These are phyloP conservation scores for Pogona vitticeps DNA, from an alignment of 2,113 vertebrate genomes.

Conservation along the genomic window DNA sequence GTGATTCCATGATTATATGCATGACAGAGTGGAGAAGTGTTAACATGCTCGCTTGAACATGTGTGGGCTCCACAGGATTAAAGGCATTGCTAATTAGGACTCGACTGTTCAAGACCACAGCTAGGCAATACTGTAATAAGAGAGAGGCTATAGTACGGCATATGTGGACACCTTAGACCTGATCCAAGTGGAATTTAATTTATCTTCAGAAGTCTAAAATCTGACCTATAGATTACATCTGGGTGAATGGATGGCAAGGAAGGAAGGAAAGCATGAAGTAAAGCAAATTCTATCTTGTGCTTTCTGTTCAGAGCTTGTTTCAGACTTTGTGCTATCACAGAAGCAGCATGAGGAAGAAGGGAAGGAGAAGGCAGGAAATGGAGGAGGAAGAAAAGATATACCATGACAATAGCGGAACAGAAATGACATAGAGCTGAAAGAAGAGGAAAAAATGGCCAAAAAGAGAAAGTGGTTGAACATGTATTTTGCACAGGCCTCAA, in stretches of 20 bases:
- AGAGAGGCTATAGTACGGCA: too few relatives aligned
- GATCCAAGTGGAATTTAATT: not conserved
- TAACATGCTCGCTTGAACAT: too few relatives aligned
- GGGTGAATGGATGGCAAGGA: not conserved
- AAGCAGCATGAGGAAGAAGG: not conserved
- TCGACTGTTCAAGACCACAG: not conserved
- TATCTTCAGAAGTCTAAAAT: not conserved
- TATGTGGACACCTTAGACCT: not conserved
- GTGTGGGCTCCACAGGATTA: too few relatives aligned
- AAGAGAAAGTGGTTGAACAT: not conserved
- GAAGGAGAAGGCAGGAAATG: too few relatives aligned
- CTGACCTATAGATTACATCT: not conserved
- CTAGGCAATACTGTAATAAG: not conserved
- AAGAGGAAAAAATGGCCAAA: not conserved
- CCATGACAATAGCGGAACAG: too few relatives aligned
- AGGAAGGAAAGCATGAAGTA: too few relatives aligned
- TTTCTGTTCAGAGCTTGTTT: not conserved
- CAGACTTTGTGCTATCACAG: slow-evolving; percentile 19
- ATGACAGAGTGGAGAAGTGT: too few relatives aligned
- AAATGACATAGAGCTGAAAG: not conserved
- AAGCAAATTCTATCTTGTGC: not conserved
- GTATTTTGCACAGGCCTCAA: not conserved
- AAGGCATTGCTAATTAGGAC: not conserved
- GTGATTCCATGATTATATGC: too few relatives aligned
- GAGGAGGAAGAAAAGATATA: not conserved